phyloP scores from a whole-genome alignment of 1,140 invertebrate genomes.

The Danaus melanippus region DNA sequence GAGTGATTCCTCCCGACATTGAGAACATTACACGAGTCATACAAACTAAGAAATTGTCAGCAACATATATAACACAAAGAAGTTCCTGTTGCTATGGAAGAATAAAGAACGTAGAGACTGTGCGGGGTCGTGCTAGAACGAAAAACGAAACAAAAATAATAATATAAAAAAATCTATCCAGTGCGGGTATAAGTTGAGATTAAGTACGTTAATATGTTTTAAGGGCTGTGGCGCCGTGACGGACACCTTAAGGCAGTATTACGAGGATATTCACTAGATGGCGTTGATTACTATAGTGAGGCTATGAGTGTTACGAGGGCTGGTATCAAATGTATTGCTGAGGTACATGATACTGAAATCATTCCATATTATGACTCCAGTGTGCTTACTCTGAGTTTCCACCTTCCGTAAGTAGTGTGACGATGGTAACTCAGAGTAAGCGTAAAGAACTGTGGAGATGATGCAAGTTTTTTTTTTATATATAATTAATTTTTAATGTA shows the following conservation, averaged over 20 bases:
- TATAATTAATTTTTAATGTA: slow-evolving; percentile 26
- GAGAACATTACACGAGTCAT: slow-evolving; percentile 11
- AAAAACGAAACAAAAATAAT: too few species aligned
- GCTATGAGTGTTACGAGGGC: slow-evolving; percentile 43
- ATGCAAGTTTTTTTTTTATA: slow-evolving; percentile 5
- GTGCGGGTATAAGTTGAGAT: slow-evolving; percentile 21
- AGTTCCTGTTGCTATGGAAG: slow-evolving; percentile 12
- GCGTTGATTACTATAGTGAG: slow-evolving; percentile 39
- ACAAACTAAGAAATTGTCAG: slow-evolving; percentile 10
- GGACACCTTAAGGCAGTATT: slow-evolving; percentile 57
- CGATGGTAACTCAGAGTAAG: not conserved
- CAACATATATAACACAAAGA: slow-evolving; percentile 17
- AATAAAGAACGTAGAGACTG: slow-evolving; percentile 1
- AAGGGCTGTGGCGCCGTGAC: slow-evolving; percentile 35
- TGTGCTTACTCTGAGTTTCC: slow-evolving; percentile 26
- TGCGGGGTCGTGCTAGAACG: too few species aligned
- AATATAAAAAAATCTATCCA: too few species aligned
- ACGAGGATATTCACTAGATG: slow-evolving; percentile 35
- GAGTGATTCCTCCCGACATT: slow-evolving; percentile 70
- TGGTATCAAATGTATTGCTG: slow-evolving; percentile 24
- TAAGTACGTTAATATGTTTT: slow-evolving; percentile 44
- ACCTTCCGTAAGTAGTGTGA: too few species aligned
- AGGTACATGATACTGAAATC: slow-evolving; percentile 36
- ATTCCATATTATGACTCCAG: slow-evolving; percentile 42
- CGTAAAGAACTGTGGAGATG: not conserved